These are phyloP conservation scores for Tragelaphus oryx DNA, from an alignment of 2,797 vertebrate genomes.

Conservation along the genomic window DNA sequence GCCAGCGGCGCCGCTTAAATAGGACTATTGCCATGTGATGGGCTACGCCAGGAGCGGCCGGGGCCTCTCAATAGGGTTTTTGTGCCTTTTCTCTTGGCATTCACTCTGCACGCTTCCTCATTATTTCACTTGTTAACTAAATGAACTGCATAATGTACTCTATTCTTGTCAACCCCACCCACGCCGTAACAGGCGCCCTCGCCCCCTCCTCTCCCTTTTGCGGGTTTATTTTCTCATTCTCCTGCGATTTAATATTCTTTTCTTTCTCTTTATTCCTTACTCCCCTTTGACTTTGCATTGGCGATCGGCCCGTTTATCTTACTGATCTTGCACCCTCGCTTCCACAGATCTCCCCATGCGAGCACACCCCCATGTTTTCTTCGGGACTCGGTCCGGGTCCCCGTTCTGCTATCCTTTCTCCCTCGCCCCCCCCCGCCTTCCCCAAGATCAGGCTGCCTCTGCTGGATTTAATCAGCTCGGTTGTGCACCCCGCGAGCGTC, in stretches of 20 bases:
- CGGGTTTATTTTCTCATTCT: conserved; percentile 92
- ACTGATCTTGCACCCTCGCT: conserved; percentile 70
- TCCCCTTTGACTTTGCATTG: conserved; percentile 69
- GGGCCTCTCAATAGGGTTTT: conserved; percentile 97
- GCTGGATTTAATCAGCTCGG: not conserved
- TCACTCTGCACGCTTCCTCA: conserved; percentile 99
- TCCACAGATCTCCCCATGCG: conserved; percentile 23
- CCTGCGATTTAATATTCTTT: conserved; percentile 87
- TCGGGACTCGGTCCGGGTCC: conserved; percentile 38
- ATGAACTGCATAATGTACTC: conserved; percentile 99
- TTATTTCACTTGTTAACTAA: conserved; percentile 99
- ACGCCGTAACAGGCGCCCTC: conserved; percentile 91
- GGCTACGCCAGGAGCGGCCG: conserved; percentile 89
- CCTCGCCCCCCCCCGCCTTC: not conserved
- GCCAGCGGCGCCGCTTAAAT: conserved; percentile 89
- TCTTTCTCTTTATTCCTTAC: conserved; percentile 81
- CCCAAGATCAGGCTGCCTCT: not conserved
- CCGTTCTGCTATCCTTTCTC: not conserved
- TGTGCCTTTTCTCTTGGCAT: conserved; percentile 98
- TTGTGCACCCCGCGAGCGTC: not conserved
- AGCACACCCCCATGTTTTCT: conserved; percentile 14
- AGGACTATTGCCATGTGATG: conserved; percentile 94
- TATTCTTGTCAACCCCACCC: conserved; percentile 99
- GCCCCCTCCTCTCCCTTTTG: conserved; percentile 79
- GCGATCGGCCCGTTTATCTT: conserved; percentile 69